Evolutionary conservation across 2,888 invertebrate species (phyloP).

Genomic region (Drosophila cognata): DNA sequence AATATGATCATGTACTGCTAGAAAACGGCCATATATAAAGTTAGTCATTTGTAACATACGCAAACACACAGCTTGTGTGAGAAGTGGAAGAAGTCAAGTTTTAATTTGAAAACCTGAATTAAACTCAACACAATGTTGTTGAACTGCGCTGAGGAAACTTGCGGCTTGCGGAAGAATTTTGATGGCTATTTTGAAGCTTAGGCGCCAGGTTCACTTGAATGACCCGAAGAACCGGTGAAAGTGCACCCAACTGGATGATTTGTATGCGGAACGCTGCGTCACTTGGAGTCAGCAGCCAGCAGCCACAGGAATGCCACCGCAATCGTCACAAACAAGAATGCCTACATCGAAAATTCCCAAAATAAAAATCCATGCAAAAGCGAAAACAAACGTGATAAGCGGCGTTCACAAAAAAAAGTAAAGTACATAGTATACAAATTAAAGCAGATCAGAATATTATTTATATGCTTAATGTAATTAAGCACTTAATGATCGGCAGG

Average conservation of each 20-base stretch:
- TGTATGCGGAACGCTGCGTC: slow-evolving; percentile 28
- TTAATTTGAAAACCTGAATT: slow-evolving; percentile 28
- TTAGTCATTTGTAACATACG: slow-evolving; percentile 74
- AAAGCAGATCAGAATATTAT: slow-evolving; percentile 41
- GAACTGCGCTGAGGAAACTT: slow-evolving; percentile 15
- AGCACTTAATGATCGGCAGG: slow-evolving; percentile 79
- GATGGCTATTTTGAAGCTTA: slow-evolving; percentile 44
- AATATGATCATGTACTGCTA: slow-evolving; percentile 54
- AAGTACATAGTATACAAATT: slow-evolving; percentile 35
- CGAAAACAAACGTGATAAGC: slow-evolving; percentile 64
- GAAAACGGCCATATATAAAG: slow-evolving; percentile 68
- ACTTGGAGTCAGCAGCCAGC: slow-evolving; percentile 3
- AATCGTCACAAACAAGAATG: slow-evolving; percentile 32
- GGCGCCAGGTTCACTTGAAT: slow-evolving; percentile 33
- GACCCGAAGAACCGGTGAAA: slow-evolving; percentile 48
- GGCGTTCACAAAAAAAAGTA: background rate
- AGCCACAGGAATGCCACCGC: slow-evolving; percentile 38
- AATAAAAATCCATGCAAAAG: slow-evolving; percentile 34
- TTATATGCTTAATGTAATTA: slow-evolving; percentile 64
- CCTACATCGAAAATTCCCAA: slow-evolving; percentile 31
- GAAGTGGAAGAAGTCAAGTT: slow-evolving; percentile 51
- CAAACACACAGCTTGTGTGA: slow-evolving; percentile 30
- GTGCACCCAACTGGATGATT: slow-evolving; percentile 36
- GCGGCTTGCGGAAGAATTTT: slow-evolving; percentile 17
- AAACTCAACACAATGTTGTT: slow-evolving; percentile 13